Evolutionary conservation across 2,888 invertebrate species (phyloP).

Genomic region (Synergus gifuensis): DNA sequence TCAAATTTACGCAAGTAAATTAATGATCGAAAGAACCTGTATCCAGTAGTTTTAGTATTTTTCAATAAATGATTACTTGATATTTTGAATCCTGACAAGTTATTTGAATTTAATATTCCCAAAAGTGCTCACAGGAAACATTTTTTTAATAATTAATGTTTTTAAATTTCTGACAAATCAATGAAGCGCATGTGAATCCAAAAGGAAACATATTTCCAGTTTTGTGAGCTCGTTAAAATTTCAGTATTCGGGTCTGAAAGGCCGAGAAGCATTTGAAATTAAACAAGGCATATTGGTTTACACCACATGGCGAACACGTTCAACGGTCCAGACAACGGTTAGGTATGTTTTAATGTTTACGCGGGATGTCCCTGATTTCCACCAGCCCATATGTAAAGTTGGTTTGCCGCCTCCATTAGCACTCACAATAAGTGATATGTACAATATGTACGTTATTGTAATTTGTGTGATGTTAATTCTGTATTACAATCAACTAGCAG

Average conservation of each 20-base stretch:
- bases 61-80: too few relatives aligned
- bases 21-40: too few relatives aligned
- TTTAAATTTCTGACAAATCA: background rate
- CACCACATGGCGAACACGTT: conserved; percentile 58
- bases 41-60: too few relatives aligned
- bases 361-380: conserved; percentile 55
- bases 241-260: conserved; percentile 28
- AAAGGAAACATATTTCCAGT: conserved; percentile 23
- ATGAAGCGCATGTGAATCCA: background rate
- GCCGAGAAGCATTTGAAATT: conserved; percentile 36
- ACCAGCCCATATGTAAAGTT: conserved; percentile 49
- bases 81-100: too few relatives aligned
- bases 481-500: too few relatives aligned
- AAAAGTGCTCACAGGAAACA: too few relatives aligned
- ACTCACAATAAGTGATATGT: conserved; percentile 12
- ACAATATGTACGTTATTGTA: too few relatives aligned
- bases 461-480: too few relatives aligned
- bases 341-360: conserved; percentile 52
- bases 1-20: too few relatives aligned
- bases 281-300: conserved; percentile 42
- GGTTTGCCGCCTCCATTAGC: conserved; percentile 46
- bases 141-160: too few relatives aligned
- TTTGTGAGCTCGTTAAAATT: conserved; percentile 35
- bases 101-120: too few relatives aligned
- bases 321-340: conserved; percentile 49